Evolutionary conservation across 2,797 vertebrate species (phyloP), one percentile per base, ranked within the genome.

Genomic region (Pipistrellus kuhlii): DNA sequence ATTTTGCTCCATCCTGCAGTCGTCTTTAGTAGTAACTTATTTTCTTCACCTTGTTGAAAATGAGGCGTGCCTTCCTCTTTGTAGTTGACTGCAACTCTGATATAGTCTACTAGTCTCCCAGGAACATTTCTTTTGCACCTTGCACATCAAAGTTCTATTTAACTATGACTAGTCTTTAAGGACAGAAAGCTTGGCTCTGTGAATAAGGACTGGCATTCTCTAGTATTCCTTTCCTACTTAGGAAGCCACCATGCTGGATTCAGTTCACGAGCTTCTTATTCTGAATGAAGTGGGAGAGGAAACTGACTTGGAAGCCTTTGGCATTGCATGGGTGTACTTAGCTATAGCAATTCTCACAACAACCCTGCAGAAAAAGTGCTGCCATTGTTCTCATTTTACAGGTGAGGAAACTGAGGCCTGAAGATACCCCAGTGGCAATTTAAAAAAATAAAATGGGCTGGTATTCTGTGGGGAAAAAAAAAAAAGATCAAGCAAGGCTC

Each of bases 1-100:
- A 9, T 64, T 80, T 93, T 55, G 71, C 55, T 64, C 11, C 21
- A 2, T 14, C 10, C 23, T 17, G 3, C 21, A 12, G 38, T 66
- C 25, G 27, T 38, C 11, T 25, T 25, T 17, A 25, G 10, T 3
- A 14, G 69, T 86, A 62, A 4, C 25, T 91, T 35, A 75, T 81
- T 86, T 94, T 64, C 38, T 75, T 85, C 46, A 93, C 6, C 35
- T 81, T 72, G 44, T 51, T 88, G 75, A 96, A 94, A 80, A 59
- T 44, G 5, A 94, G 23, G 57, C 59, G 68, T 77, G 38, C 41
- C 90, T 91, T 92, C n/a, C 15, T 85, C 85, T 82, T 91, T 80
- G 44, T 32, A 71, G 59, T 78, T 91, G 62, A 55, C 21, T 75
- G 51, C 20, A 73, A 68, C 15, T 64, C 53, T 88, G 51, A 77